Evolutionary conservation across 2,888 invertebrate species (phyloP).

Genomic region (Lasioglossum marginatum): DNA sequence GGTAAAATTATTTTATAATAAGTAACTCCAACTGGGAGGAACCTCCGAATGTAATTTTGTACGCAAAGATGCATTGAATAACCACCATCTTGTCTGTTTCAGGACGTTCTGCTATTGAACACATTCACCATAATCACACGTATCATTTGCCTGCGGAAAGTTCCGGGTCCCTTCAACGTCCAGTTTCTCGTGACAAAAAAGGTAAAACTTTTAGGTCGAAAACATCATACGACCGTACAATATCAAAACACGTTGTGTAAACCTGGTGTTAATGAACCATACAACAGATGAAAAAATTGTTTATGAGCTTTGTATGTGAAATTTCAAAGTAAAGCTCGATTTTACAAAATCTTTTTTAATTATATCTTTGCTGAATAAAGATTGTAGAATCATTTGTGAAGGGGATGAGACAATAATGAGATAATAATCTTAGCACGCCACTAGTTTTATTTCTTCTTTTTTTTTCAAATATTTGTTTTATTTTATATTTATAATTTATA

Average conservation of each 20-base stretch:
- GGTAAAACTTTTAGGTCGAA: conserved; percentile 77
- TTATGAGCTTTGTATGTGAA: background rate
- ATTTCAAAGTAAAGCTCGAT: background rate
- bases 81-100: conserved; percentile 34
- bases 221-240: background rate
- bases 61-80: background rate
- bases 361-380: background rate
- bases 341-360: background rate
- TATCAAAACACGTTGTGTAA: background rate
- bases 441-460: background rate
- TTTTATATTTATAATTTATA: background rate
- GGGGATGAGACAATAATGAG: background rate
- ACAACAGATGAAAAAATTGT: background rate
- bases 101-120: conserved; percentile 86
- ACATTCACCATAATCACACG: conserved; percentile 94
- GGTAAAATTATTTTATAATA: background rate
- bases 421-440: background rate
- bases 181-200: conserved; percentile 90
- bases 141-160: conserved; percentile 92
- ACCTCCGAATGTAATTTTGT: background rate
- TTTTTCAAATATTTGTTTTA: background rate
- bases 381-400: background rate
- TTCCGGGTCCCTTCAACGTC: conserved; percentile 87
- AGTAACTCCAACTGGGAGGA: background rate
- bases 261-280: background rate